Base-by-base conservation (phyloP, 1,140 invertebrate genomes). In the Philaenus spumarius region DNA sequence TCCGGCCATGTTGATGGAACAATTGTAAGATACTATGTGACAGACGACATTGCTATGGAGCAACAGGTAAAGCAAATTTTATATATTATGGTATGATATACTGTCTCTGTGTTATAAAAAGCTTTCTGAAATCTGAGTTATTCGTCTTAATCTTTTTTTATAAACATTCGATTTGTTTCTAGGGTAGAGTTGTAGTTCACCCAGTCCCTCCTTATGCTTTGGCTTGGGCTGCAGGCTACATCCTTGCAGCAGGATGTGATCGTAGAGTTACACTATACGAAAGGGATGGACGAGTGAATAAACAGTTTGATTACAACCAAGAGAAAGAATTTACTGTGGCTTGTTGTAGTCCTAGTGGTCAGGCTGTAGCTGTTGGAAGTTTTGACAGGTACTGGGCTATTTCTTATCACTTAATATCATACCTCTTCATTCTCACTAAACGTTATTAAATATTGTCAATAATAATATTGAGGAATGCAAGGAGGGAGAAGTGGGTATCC, bases 1-100 rank as follows among this genome's bases (percentile, higher is more conserved):
- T 90, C 89, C 30, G 91, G 91, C 1, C 93, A 96, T 74, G 84
- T 85, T n/a, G 93, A 97, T 76, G 93, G 93, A 37, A 87, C 87
- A 52, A 87, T 97, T 43, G 88, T 95, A 15, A 74, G 90, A 37
- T 95, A 85, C 69, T 87, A 83, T 66, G 80, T 93, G 40, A 78
- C 80, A 34, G 84, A 87, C 56, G 87, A 90, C 64, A 80, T 81
- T 1, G 78, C 70, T 64, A 77, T 69, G 35, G 88, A 92, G 64
- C 77, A 84, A 0, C 84, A 90, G 73, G 80, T 81, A 64, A 59
- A 20, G n/a, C n/a, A n/a, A n/a, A n/a, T n/a, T n/a, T n/a, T n/a
- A n/a, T n/a, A n/a, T n/a, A n/a, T n/a, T n/a, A n/a, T n/a, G n/a
- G n/a, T n/a, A n/a, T n/a, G n/a, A n/a, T n/a, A n/a, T n/a, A n/a